phyloP scores from a whole-genome alignment of 2,888 invertebrate species.

The Lycophotia porphyrea region DNA sequence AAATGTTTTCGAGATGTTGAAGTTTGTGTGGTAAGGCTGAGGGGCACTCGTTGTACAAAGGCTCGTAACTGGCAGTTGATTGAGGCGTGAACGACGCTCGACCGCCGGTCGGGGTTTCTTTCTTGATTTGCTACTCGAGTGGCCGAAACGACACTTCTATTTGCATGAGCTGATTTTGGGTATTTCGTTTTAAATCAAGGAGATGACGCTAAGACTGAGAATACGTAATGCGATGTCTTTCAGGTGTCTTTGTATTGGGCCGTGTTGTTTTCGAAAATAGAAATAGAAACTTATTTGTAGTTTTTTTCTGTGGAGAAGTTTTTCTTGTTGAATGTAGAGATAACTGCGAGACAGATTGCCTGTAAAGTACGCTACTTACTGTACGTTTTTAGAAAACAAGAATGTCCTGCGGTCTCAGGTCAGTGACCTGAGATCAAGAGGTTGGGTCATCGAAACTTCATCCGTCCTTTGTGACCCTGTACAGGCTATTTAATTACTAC shows the following conservation, averaged over 20 bases:
- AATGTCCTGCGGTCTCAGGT: conserved; percentile 19
- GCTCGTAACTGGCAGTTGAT: conserved; percentile 87
- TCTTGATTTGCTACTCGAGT: conserved; percentile 89
- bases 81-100: conserved; percentile 89
- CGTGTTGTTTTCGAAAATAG: conserved; percentile 28
- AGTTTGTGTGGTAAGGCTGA: conserved; percentile 79
- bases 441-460: background rate
- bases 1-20: conserved; percentile 72
- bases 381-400: background rate
- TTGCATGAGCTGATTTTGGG: conserved; percentile 86
- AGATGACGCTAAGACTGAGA: conserved; percentile 67
- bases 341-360: conserved; percentile 7
- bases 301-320: background rate
- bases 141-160: conserved; percentile 88
- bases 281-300: conserved; percentile 18
- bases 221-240: conserved; percentile 61
- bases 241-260: conserved; percentile 36
- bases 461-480: background rate
- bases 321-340: conserved; percentile 2
- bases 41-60: conserved; percentile 84
- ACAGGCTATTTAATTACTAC: background rate
- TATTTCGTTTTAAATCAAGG: conserved; percentile 78
- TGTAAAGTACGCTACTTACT: background rate
- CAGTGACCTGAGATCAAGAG: conserved; percentile 32
- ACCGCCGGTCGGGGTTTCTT: conserved; percentile 87